Percentiles rank a stretch among this genome's conserved stretches.
Conservation (phyloP, 64 coral and sea anemone genomes). For the Trachythela sp. region DNA sequence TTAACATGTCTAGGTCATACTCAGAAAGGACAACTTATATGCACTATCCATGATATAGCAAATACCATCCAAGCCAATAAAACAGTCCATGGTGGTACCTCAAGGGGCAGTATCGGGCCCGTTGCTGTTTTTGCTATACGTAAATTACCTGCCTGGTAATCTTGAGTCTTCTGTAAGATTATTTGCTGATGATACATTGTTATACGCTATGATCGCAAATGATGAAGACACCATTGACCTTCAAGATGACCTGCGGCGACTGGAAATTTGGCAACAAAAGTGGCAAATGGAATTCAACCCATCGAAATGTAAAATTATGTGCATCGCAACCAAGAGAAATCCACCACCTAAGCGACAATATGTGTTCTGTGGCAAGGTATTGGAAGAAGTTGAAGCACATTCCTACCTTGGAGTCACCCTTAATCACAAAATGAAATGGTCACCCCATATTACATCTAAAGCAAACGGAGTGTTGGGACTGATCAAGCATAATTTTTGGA, state of each 20-base stretch:
- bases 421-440: background rate
- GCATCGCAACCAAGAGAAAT: conserved; percentile 15
- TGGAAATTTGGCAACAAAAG: too few species aligned
- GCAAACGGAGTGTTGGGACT: conserved; percentile 20
- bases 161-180: too few species aligned
- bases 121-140: conserved; percentile 37
- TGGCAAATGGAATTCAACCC: too few species aligned
- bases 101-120: conserved; percentile 19
- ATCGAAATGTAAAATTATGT: conserved; percentile 43
- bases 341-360: background rate
- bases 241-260: too few species aligned
- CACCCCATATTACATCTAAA: background rate
- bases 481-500: background rate
- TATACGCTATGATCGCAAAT: too few species aligned
- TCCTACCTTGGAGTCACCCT: background rate
- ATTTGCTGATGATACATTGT: too few species aligned
- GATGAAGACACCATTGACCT: too few species aligned
- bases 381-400: background rate
- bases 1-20: too few species aligned
- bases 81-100: background rate
- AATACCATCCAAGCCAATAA: too few species aligned
- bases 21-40: too few species aligned
- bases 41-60: too few species aligned
- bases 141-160: conserved; percentile 44
- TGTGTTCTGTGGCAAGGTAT: background rate